Base-by-base conservation (phyloP, 2,888 invertebrate species). In the Rhagonycha fulva region DNA sequence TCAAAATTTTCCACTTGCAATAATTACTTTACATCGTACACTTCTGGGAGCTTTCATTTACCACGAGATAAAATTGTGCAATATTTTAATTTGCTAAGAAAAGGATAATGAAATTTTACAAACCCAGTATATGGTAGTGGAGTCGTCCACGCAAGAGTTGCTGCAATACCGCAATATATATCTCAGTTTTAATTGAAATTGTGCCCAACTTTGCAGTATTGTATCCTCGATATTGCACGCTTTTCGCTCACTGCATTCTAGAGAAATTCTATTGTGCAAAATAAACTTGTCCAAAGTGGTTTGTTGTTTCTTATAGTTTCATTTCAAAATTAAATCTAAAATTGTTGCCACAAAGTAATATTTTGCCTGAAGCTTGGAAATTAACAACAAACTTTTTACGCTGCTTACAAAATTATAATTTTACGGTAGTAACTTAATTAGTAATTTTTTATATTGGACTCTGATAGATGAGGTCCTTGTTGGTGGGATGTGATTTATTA, bases 111-210 rank as follows among this genome's bases (percentile, higher is more conserved):
- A n/a, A 68, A 61, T 60, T 14, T 68, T 72, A 61, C 26, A 26
- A 68, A 47, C 11, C 47, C 61, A 23, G 19, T 68, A 30, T 68
- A 30, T 68, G 72, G 68, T 68, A 23, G 47, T 47, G 47, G 30
- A 73, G 74, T 69, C 69, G 63, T 74, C 74, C 78, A 78, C 77
- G 72, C 74, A 73, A 80, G 72, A 81, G 76, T 78, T 75, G 79
- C 82, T 76, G 80, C 80, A 82, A 81, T 81, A 79, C 79, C 71
- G 79, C 80, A 80, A 82, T 82, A 82, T 79, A 47, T 47, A 82
- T 82, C 80, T 80, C 78, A 72, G 79, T 78, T 80, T 81, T 82
- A 82, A 82, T 82, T 82, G 81, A 82, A 82, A 82, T 79, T 75
- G 79, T 70, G 74, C 77, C 76, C 75, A 77, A 71, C 76, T 62